Evolutionary conservation across 2,888 invertebrate species (phyloP).

Genomic region (Cyrtodaria siliqua): DNA sequence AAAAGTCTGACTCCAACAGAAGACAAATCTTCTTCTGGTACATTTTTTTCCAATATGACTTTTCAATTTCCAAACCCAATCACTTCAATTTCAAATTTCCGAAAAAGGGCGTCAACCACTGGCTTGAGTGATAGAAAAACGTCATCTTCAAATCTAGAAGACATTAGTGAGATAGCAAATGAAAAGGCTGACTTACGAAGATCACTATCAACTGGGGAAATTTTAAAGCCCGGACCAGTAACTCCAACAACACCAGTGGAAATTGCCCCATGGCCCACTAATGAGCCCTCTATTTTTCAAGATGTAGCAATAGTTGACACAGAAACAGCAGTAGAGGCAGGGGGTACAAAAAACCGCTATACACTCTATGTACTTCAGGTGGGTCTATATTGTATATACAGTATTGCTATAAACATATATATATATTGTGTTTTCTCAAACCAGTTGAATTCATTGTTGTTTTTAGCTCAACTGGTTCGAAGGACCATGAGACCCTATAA

Average conservation of each 20-base stretch:
- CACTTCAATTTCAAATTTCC: neutral
- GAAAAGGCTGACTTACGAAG: conserved; percentile 2
- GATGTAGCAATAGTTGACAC: conserved; percentile 70
- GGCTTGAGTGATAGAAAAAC: neutral
- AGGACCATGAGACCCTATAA: too few species aligned
- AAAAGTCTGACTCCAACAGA: neutral
- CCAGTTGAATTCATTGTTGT: too few species aligned
- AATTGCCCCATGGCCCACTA: neutral
- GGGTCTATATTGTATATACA: too few species aligned
- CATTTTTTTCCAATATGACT: too few species aligned
- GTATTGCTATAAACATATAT: too few species aligned
- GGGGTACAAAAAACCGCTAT: conserved; percentile 67
- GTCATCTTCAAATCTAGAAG: conserved; percentile 3
- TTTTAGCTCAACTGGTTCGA: too few species aligned
- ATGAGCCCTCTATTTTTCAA: conserved; percentile 30
- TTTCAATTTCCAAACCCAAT: conserved; percentile 2
- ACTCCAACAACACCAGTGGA: neutral
- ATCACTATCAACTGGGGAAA: neutral
- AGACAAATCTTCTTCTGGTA: too few species aligned
- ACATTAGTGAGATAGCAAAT: neutral
- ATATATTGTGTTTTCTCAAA: neutral
- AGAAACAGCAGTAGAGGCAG: conserved; percentile 69
- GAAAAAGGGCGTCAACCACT: neutral
- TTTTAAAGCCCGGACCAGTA: neutral
- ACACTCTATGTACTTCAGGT: conserved; percentile 79